phyloP scores from a whole-genome alignment of 2,888 invertebrate genomes.

The Phorcus lineatus region DNA sequence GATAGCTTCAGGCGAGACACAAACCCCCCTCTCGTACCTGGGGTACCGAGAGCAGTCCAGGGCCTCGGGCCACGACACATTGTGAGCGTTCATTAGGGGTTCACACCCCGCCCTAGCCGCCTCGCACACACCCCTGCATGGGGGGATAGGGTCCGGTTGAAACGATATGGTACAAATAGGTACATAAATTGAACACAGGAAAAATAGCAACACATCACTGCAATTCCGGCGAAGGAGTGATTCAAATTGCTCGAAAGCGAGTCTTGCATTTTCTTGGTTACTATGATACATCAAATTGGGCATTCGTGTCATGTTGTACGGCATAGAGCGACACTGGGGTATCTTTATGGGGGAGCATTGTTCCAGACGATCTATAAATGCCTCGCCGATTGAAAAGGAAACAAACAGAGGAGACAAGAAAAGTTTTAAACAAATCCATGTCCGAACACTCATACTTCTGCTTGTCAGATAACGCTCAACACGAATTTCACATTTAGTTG shows the following conservation, averaged over 20 bases:
- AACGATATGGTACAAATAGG: slow-evolving; percentile 70
- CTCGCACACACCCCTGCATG: slow-evolving; percentile 69
- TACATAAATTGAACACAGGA: slow-evolving; percentile 70
- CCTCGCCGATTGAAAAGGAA: slow-evolving; percentile 12
- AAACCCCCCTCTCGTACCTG: slow-evolving; percentile 67
- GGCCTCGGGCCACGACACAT: slow-evolving; percentile 68
- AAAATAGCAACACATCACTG: slow-evolving; percentile 66
- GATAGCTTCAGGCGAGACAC: slow-evolving; percentile 68
- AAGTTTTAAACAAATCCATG: slow-evolving; percentile 18
- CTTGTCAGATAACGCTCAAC: no score
- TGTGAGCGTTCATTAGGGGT: slow-evolving; percentile 65
- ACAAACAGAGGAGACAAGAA: background rate
- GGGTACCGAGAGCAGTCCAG: slow-evolving; percentile 66
- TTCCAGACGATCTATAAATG: slow-evolving; percentile 45
- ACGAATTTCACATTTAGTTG: no score
- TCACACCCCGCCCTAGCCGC: slow-evolving; percentile 64
- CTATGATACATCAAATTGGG: slow-evolving; percentile 70
- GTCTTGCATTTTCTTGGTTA: slow-evolving; percentile 67
- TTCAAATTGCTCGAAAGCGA: slow-evolving; percentile 66
- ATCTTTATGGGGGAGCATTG: slow-evolving; percentile 69
- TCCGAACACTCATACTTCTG: slow-evolving; percentile 3
- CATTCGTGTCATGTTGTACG: slow-evolving; percentile 72
- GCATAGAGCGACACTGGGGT: slow-evolving; percentile 67
- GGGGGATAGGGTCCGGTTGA: slow-evolving; percentile 67
- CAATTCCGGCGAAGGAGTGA: slow-evolving; percentile 65